Conservation (phyloP, 2,888 invertebrate genomes). For the Calameuta pallipes region DNA sequence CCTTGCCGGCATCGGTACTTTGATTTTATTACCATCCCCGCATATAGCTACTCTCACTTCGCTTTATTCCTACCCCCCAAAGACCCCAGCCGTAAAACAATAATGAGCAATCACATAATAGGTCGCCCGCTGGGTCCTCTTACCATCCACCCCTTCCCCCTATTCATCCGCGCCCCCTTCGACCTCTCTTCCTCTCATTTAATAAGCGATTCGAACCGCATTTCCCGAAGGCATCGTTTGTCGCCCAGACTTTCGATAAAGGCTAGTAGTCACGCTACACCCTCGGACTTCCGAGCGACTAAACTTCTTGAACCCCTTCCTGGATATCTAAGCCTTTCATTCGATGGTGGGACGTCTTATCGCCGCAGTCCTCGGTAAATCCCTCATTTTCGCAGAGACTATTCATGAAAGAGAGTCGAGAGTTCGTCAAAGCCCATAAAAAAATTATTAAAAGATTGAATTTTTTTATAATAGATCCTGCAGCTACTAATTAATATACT, state of each 20-base stretch:
- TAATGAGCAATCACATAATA: constrained; percentile 50
- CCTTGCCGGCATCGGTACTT: constrained; percentile 16
- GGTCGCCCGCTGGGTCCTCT: constrained; percentile 28
- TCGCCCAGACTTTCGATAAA: constrained; percentile 16
- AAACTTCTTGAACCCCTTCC: not conserved
- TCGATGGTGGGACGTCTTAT: not conserved
- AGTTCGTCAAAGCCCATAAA: not conserved
- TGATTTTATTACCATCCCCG: constrained; percentile 22
- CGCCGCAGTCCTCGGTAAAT: not conserved
- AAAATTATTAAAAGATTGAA: not conserved
- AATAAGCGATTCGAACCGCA: constrained; percentile 25
- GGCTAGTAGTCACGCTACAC: not conserved
- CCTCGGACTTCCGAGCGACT: not conserved
- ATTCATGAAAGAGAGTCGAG: not conserved
- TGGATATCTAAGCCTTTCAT: not conserved
- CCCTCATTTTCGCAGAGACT: not conserved
- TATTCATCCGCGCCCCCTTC: constrained; percentile 25
- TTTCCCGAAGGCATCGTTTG: constrained; percentile 21
- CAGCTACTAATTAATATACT: not conserved
- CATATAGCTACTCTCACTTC: constrained; percentile 4
- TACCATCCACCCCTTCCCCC: constrained; percentile 17
- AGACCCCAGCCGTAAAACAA: constrained; percentile 35
- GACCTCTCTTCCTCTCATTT: constrained; percentile 25
- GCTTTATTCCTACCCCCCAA: constrained; percentile 11
- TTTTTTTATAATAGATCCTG: not conserved